phyloP scores from a whole-genome alignment of 2,113 vertebrate species.

The Todiramphus saurophagus region DNA sequence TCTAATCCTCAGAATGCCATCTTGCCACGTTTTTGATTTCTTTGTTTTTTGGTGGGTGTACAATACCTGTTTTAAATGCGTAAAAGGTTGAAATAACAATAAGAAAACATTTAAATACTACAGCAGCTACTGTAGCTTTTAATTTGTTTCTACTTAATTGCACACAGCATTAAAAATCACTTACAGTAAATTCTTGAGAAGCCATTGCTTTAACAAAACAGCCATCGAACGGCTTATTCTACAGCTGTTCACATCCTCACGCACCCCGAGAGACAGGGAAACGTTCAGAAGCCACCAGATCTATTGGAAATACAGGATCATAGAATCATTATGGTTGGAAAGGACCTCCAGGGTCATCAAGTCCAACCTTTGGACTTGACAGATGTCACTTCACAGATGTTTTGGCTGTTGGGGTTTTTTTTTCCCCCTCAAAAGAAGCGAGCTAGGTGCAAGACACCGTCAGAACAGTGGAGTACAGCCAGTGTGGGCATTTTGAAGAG shows the following conservation, averaged over 20 bases:
- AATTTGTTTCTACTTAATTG: not conserved
- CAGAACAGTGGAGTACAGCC: not conserved
- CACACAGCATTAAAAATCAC: not conserved
- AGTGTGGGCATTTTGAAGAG: not conserved
- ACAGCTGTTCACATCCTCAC: not conserved
- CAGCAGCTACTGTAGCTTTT: not conserved
- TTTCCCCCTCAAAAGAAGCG: not conserved
- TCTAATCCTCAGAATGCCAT: constrained; percentile 74
- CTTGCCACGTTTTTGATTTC: constrained; percentile 82
- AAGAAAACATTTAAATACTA: not conserved
- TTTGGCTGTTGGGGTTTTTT: no score
- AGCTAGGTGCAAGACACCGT: not conserved
- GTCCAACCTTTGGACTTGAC: no score
- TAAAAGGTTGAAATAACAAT: not conserved
- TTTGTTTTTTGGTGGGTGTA: constrained; percentile 83
- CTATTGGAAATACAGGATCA: no score
- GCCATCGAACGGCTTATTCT: not conserved
- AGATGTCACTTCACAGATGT: no score
- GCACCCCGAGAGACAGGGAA: not conserved
- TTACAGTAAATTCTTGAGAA: constrained; percentile 66
- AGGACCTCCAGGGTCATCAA: no score
- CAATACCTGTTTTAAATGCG: constrained; percentile 63
- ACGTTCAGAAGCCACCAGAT: not conserved
- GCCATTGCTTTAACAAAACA: constrained; percentile 30
- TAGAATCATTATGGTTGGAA: no score